Conservation (phyloP, 2,888 invertebrate genomes). For the Epirrhoe tristata region DNA sequence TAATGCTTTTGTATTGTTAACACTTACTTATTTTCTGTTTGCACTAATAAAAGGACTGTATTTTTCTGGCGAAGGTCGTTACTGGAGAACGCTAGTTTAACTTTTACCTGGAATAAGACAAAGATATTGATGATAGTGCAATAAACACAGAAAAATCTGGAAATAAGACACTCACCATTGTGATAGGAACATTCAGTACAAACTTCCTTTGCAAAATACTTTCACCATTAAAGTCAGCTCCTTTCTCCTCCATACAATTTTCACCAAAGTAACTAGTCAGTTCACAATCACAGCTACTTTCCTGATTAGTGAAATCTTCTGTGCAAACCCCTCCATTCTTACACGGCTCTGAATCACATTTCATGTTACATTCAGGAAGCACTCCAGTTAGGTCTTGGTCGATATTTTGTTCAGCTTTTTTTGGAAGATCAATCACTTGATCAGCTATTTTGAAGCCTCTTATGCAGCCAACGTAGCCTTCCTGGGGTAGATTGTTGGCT, state of each 20-base stretch:
- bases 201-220: constrained; percentile 93
- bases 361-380: constrained; percentile 93
- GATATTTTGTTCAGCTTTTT: constrained; percentile 88
- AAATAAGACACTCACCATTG: constrained; percentile 60
- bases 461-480: constrained; percentile 94
- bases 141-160: background rate
- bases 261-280: constrained; percentile 96
- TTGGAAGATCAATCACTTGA: constrained; percentile 91
- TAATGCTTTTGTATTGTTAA: background rate
- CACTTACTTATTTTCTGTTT: constrained; percentile 92
- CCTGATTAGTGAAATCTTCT: constrained; percentile 94
- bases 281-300: constrained; percentile 95
- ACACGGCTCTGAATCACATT: constrained; percentile 94
- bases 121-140: background rate
- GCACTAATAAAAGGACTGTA: constrained; percentile 91
- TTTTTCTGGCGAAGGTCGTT: constrained; percentile 91
- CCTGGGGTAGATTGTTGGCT: constrained; percentile 76
- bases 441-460: constrained; percentile 94
- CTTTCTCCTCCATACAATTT: constrained; percentile 94
- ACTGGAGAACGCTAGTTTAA: constrained; percentile 95
- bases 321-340: constrained; percentile 95
- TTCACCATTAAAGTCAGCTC: constrained; percentile 95
- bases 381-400: constrained; percentile 89
- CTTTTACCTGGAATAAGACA: constrained; percentile 86
- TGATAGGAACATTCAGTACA: constrained; percentile 88